These are phyloP conservation scores for Melanostoma scalare DNA, from an alignment of 2,888 invertebrate genomes.

Conservation along the genomic window DNA sequence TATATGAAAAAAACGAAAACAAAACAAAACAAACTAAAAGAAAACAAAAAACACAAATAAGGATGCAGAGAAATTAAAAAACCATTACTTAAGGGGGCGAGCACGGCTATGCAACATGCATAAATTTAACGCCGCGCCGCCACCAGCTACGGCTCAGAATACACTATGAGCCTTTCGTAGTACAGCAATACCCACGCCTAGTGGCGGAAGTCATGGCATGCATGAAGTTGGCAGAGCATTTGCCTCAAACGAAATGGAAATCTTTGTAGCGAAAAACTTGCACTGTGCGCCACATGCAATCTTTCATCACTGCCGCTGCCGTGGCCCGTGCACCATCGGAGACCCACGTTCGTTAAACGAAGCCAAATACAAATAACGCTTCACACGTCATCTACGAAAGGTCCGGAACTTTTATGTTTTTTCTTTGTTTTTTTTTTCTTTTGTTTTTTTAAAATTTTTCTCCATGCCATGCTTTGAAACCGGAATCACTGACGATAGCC, in stretches of 20 bases:
- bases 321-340: not conserved
- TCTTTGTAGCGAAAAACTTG: conserved; percentile 32
- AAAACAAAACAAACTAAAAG: conserved; percentile 6
- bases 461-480: conserved; percentile 17
- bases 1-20: conserved; percentile 2
- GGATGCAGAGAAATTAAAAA: conserved; percentile 63
- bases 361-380: conserved; percentile 57
- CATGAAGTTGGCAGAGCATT: conserved; percentile 24
- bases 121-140: conserved; percentile 41
- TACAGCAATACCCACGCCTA: conserved; percentile 21
- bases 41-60: conserved; percentile 9
- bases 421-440: not conserved
- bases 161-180: not conserved
- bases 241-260: conserved; percentile 45
- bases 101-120: conserved; percentile 55
- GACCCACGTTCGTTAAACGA: conserved; percentile 13
- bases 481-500: conserved; percentile 11
- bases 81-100: conserved; percentile 59
- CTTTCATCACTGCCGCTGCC: conserved; percentile 26
- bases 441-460: not conserved
- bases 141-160: conserved; percentile 34
- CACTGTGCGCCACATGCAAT: conserved; percentile 53
- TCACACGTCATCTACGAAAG: conserved; percentile 59
- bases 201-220: conserved; percentile 33
- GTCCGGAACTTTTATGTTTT: conserved; percentile 45